These are phyloP conservation scores for Puma concolor DNA, from an alignment of 2,113 vertebrate species.

Conservation along the genomic window DNA sequence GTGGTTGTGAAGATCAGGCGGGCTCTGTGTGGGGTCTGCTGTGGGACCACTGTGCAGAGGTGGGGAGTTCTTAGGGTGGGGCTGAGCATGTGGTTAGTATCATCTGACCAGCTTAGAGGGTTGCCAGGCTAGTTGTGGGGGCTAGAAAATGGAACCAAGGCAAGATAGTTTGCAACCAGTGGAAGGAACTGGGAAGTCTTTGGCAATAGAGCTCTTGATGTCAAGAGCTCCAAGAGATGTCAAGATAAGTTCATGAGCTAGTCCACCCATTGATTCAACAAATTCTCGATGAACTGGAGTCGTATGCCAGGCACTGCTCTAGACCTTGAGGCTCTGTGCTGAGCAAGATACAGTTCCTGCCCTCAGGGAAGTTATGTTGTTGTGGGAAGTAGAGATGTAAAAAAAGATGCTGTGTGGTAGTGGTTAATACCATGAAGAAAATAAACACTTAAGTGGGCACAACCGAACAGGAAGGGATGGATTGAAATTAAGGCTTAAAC, in stretches of 20 bases:
- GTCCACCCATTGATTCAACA: not conserved
- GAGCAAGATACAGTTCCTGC: not conserved
- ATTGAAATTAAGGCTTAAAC: no score
- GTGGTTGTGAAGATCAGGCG: not conserved
- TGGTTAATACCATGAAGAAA: not conserved
- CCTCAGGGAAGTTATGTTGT: not conserved
- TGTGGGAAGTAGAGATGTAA: not conserved
- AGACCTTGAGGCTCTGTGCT: not conserved
- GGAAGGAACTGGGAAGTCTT: not conserved
- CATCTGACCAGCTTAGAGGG: not conserved
- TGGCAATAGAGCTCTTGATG: not conserved
- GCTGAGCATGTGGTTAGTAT: not conserved
- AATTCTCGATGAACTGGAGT: not conserved
- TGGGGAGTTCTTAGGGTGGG: not conserved
- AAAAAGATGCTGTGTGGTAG: not conserved
- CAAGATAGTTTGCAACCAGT: not conserved
- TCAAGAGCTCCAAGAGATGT: not conserved
- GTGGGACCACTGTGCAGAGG: not conserved
- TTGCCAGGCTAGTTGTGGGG: not conserved
- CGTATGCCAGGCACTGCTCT: not conserved
- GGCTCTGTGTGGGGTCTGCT: not conserved
- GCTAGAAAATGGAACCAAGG: not conserved
- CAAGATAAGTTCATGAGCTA: not conserved
- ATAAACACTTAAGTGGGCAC: not conserved
- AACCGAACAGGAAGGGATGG: no score